These are phyloP conservation scores for Conchocele bisecta DNA, from an alignment of 2,888 invertebrate genomes.

Conservation along the genomic window DNA sequence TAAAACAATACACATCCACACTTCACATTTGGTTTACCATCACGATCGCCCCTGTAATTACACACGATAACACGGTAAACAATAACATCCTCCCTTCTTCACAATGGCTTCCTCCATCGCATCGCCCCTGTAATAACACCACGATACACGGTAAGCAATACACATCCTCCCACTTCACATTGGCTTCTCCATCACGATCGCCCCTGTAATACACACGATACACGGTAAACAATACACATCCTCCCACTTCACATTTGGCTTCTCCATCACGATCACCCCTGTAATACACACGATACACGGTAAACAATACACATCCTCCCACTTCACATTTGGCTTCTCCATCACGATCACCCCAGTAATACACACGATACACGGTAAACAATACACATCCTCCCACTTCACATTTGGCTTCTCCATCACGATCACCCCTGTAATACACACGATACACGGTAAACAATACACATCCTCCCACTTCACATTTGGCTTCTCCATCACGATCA, in stretches of 20 bases:
- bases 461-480: conserved; percentile 98
- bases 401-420: conserved; percentile 98
- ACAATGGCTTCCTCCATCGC: too few relatives aligned
- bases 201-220: conserved; percentile 84
- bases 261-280: conserved; percentile 97
- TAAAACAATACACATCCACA: not conserved
- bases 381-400: conserved; percentile 95
- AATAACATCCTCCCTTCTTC: too few relatives aligned
- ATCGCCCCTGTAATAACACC: too few relatives aligned
- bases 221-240: not conserved
- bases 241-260: conserved; percentile 97
- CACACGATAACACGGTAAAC: too few relatives aligned
- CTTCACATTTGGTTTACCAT: too few relatives aligned
- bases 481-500: conserved; percentile 98
- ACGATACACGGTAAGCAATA: too few relatives aligned
- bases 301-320: conserved; percentile 99
- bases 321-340: conserved; percentile 97
- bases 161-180: conserved; percentile 99
- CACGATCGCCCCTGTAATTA: not conserved
- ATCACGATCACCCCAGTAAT: conserved; percentile 92
- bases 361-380: not conserved
- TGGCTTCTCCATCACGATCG: conserved; percentile 98
- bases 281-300: too few relatives aligned
- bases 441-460: not conserved
- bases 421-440: conserved; percentile 88